A percentile compares a stretch with the other conserved stretches of the same genome.
These are phyloP conservation scores for Sycon ciliatum DNA, from an alignment of 37 sponge, comb jelly and placozoan genomes.

Conservation along the genomic window DNA sequence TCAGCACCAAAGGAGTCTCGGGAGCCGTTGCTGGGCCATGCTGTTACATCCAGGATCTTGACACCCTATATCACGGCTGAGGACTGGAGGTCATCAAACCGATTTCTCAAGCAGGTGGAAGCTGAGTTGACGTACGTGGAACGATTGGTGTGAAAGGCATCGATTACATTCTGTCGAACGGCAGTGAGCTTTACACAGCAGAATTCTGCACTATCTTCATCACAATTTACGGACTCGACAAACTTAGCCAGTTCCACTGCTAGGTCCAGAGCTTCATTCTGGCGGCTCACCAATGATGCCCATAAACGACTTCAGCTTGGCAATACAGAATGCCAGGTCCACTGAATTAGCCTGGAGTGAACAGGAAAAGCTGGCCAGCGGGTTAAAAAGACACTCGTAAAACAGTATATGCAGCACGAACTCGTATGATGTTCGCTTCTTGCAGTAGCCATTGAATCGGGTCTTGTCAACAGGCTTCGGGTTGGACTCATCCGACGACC, in stretches of 20 bases:
- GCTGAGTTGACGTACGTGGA: neutral
- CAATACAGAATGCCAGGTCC: no score
- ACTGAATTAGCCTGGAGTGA: no score
- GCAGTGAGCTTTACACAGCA: constrained; percentile 19
- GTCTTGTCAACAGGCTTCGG: constrained; percentile 20
- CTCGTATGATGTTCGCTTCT: constrained; percentile 12
- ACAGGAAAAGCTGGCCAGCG: no score
- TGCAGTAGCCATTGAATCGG: constrained; percentile 10
- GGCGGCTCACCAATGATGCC: no score
- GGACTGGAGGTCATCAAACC: constrained; percentile 21
- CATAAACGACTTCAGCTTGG: no score
- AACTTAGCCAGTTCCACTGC: constrained; percentile 9
- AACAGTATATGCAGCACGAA: constrained; percentile 17
- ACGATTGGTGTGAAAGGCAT: constrained; percentile 13
- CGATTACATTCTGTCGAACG: neutral
- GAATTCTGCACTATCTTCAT: neutral
- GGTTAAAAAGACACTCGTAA: no score
- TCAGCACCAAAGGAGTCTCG: constrained; percentile 5
- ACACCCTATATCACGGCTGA: constrained; percentile 15
- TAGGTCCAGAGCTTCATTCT: neutral
- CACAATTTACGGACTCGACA: constrained; percentile 10
- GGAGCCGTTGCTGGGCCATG: constrained; percentile 10
- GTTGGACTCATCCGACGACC: constrained; percentile 12
- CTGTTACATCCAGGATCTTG: constrained; percentile 10
- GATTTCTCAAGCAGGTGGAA: constrained; percentile 5